Evolutionary conservation across 2,888 invertebrate species (phyloP), one percentile per base, ranked within the genome.

Genomic region (Pollenia labialis): DNA sequence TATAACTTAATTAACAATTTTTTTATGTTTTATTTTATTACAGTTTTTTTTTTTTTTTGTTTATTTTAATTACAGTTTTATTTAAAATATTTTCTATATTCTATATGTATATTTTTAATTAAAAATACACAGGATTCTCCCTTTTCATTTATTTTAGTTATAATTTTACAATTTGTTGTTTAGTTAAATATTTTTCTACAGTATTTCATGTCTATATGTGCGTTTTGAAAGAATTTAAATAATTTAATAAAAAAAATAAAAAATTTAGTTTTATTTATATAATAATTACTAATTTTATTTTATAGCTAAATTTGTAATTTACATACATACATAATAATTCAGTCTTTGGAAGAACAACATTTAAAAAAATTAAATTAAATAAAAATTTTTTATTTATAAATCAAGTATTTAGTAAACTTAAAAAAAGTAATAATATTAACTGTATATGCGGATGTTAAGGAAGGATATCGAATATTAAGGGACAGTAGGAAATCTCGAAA

Each of bases 271-370:
- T 42, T 56, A 11, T 68, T 48, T 44, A 50, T 74, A 23, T 42
- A 44, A 64, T 72, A 64, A 64, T 64, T 66, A 18, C 58, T 84
- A 74, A 84, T 66, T 56, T 79, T 84, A 72, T 74, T 84, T n/a
- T 56, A 40, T 71, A 56, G 71, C 18, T 66, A 50, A 68, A 18
- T 68, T 80, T 83, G 8, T 60, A 72, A 91, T 91, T 89, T 91
- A 91, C 90, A 90, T 91, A 90, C 90, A 90, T 89, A 90, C 90
- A 90, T 89, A 90, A 90, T 90, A 92, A 91, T 92, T 92, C 92
- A 92, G 92, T 92, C 92, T 92, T 92, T 92, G 92, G 92, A 92
- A 92, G 92, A 92, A 92, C 91, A 92, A 92, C 90, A 90, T 91
- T 85, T 86, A 85, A 74, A 72, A 72, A 86, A 77, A 50, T 46